Base-by-base conservation (phyloP, 2,113 vertebrate species). In the Ammodytes marinus region DNA sequence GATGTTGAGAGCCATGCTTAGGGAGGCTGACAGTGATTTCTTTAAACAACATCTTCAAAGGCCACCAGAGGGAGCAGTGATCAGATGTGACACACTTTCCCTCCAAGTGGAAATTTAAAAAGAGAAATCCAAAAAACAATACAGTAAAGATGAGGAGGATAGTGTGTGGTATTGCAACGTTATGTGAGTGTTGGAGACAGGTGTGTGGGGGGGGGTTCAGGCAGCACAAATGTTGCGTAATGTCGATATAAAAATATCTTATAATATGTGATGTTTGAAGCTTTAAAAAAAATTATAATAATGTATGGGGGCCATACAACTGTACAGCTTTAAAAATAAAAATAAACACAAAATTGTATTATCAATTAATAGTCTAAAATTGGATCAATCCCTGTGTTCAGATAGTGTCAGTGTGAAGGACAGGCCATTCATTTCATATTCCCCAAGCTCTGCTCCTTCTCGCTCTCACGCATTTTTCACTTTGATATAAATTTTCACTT, bases 1-100 rank as follows among this genome's bases (percentile, higher is more conserved):
- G 49, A 47, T 5, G 15, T 43, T 15, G 39, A n/a, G 27, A 64
- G 14, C 14, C 14, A 8, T 8, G n/a, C 60, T 3, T 50, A 59
- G 19, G 37, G 8, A 27, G 57, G 47, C 7, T 43, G 4, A 0
- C 13, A 39, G 39, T 37, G 49, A 49, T 9, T 27, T 67, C 17
- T 47, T 39, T 9, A 11, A 42, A 11, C 17, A 8, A 53, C n/a
- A 13, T 58, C 27, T 46, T 45, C 5, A 50, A 11, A 53, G 40
- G 27, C 90, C 92, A 90, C 83, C 86, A 92, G 92, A 68, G 80
- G 92, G 90, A 84, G 89, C 89, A 86, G 69, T 84, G 74, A 73
- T 52, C 64, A 77, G 82, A 45, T 11, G 12, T 45, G 59, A 55
- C 8, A 19, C 0, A 35, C 50, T 60, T 49, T 58, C 43, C 55